A percentile compares a stretch with the other conserved stretches of the same genome.
These are phyloP conservation scores for Oxytorus armatus DNA, from an alignment of 2,888 invertebrate species.

Conservation along the genomic window DNA sequence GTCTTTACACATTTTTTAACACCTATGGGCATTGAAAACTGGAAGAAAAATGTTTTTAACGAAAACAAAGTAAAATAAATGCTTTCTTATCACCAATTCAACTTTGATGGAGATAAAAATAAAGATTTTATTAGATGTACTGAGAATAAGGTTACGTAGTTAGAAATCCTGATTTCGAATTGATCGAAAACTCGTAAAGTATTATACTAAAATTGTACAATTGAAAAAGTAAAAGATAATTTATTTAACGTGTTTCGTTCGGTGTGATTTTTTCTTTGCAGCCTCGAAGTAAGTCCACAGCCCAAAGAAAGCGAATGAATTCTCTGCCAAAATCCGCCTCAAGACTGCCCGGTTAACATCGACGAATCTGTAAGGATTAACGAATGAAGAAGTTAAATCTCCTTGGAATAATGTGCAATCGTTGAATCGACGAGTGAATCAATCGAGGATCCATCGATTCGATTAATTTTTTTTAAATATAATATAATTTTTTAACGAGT, in stretches of 20 bases:
- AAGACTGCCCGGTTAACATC: neutral
- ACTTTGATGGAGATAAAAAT: too few species aligned
- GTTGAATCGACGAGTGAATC: slow-evolving; percentile 39
- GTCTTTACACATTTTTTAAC: too few species aligned
- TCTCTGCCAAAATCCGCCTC: neutral
- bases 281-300: neutral
- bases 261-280: neutral
- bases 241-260: neutral
- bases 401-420: slow-evolving; percentile 56
- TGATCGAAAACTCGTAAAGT: too few species aligned
- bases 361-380: slow-evolving; percentile 7
- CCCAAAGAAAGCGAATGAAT: neutral
- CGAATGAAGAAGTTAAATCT: neutral
- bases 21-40: too few species aligned
- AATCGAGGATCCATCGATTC: slow-evolving; percentile 28
- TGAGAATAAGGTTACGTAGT: too few species aligned
- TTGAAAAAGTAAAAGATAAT: neutral
- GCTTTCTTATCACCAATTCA: neutral
- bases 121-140: too few species aligned
- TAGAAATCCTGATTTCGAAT: too few species aligned
- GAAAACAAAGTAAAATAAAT: too few species aligned
- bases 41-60: too few species aligned
- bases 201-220: too few species aligned
- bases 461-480: neutral
- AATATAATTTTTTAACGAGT: neutral